phyloP scores from a whole-genome alignment of 2,797 vertebrate species.

The Prionace glauca region DNA sequence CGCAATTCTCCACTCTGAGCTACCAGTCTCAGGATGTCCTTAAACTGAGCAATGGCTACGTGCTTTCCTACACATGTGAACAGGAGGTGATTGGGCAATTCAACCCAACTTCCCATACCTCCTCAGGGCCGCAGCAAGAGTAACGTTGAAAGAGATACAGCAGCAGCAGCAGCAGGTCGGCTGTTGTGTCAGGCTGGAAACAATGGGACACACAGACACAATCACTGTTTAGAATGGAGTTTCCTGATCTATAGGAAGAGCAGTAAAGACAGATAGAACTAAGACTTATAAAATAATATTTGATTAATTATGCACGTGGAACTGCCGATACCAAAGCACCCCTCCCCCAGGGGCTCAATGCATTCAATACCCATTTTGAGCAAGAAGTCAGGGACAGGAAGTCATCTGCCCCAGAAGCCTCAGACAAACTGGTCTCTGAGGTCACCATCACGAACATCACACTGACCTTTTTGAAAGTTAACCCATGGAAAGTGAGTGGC shows the following conservation, averaged over 20 bases:
- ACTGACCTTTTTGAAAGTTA: too few species aligned
- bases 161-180: not conserved
- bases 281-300: not conserved
- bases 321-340: too few species aligned
- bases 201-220: not conserved
- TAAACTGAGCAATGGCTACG: constrained; percentile 1
- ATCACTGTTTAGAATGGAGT: not conserved
- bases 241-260: not conserved
- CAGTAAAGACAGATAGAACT: not conserved
- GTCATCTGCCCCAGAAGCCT: too few species aligned
- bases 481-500: too few species aligned
- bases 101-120: not conserved
- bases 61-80: not conserved
- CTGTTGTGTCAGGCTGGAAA: not conserved
- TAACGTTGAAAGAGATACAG: too few species aligned
- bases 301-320: not conserved
- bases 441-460: too few species aligned
- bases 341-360: too few species aligned
- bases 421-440: too few species aligned
- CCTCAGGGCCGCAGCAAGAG: not conserved
- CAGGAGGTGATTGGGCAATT: not conserved
- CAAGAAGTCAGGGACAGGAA: too few species aligned
- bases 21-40: not conserved
- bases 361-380: too few species aligned
- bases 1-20: not conserved